These are phyloP conservation scores for Spisula subtruncata DNA, from an alignment of 2,888 invertebrate species.

Conservation along the genomic window DNA sequence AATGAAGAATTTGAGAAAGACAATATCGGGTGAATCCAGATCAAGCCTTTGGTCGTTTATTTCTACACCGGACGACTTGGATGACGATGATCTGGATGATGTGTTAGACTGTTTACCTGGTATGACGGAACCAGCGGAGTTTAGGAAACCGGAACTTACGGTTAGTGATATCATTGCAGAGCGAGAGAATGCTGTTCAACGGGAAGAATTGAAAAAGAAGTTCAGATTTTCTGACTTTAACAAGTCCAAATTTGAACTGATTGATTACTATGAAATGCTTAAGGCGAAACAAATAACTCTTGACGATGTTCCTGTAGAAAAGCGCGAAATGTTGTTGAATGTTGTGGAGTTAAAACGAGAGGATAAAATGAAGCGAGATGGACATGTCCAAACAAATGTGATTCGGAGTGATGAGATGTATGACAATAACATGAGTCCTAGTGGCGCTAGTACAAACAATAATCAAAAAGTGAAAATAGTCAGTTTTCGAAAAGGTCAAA, in stretches of 20 bases:
- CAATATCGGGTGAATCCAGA: constrained; percentile 75
- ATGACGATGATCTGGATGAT: constrained; percentile 72
- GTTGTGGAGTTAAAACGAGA: constrained; percentile 68
- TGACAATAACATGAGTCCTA: constrained; percentile 67
- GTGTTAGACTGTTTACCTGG: constrained; percentile 80
- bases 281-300: constrained; percentile 73
- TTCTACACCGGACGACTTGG: constrained; percentile 74
- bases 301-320: constrained; percentile 67
- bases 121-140: constrained; percentile 70
- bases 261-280: constrained; percentile 77
- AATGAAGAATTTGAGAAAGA: constrained; percentile 71
- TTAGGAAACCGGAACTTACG: constrained; percentile 61
- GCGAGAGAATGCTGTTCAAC: constrained; percentile 56
- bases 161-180: constrained; percentile 71
- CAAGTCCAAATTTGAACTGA: constrained; percentile 74
- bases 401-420: constrained; percentile 67
- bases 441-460: constrained; percentile 40
- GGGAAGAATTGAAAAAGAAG: constrained; percentile 49
- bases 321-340: constrained; percentile 70
- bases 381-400: constrained; percentile 37
- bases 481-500: constrained; percentile 63
- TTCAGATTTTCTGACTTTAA: constrained; percentile 59
- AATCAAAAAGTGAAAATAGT: constrained; percentile 61
- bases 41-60: constrained; percentile 78
- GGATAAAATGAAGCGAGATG: constrained; percentile 58